Evolutionary conservation across 2,113 vertebrate species (phyloP).

Genomic region (Nettapus auritus): DNA sequence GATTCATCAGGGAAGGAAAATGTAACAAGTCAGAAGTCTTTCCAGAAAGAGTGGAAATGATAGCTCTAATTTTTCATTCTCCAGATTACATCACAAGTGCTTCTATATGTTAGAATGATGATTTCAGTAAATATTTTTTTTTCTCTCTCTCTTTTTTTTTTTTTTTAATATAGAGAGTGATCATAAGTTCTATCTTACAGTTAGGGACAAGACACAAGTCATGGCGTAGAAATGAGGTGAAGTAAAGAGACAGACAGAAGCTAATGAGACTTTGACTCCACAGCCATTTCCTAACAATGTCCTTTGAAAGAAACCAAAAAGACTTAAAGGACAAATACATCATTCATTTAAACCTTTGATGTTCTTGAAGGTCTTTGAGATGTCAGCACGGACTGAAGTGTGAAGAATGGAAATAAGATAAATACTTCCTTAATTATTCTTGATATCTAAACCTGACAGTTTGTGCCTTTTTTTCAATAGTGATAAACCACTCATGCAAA

Average conservation of each 20-base stretch:
- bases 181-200: not conserved
- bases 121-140: constrained; percentile 14
- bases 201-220: not conserved
- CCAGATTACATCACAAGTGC: constrained; percentile 15
- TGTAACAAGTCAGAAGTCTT: not conserved
- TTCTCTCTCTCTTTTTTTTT: not conserved
- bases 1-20: not conserved
- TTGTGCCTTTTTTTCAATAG: not conserved
- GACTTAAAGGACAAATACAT: not conserved
- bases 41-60: not conserved
- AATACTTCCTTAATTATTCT: not conserved
- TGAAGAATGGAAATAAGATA: not conserved
- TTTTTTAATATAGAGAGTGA: too few species aligned
- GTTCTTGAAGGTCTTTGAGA: not conserved
- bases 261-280: not conserved
- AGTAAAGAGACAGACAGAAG: not conserved
- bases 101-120: not conserved
- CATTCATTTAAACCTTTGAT: not conserved
- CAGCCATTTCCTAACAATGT: not conserved
- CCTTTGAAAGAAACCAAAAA: not conserved
- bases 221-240: not conserved
- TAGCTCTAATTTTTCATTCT: constrained; percentile 34
- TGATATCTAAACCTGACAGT: not conserved
- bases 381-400: not conserved
- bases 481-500: not conserved